phyloP scores from a whole-genome alignment of 2,888 invertebrate species.

The Mesorhabditis sp. region DNA sequence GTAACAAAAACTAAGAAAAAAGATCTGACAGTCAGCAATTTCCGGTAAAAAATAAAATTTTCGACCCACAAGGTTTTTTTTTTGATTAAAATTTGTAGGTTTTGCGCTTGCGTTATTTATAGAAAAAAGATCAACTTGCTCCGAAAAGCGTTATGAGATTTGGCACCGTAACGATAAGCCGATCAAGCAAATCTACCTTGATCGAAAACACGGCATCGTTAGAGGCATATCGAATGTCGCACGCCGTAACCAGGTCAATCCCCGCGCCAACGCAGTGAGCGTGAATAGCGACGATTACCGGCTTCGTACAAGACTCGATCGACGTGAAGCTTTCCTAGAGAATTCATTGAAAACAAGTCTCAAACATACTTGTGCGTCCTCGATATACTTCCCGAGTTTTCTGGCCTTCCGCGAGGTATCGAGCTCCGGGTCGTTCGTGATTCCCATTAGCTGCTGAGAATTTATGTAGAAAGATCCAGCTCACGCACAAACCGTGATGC shows the following conservation, averaged over 20 bases:
- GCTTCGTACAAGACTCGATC: constrained; percentile 73
- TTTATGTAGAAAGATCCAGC: neutral
- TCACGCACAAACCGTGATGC: constrained; percentile 17
- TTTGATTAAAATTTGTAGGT: no score
- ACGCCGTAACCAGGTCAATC: constrained; percentile 79
- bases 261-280: constrained; percentile 87
- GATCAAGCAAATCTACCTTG: constrained; percentile 65
- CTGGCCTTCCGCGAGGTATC: constrained; percentile 36
- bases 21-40: no score
- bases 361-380: constrained; percentile 25
- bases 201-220: constrained; percentile 85
- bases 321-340: neutral
- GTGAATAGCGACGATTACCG: constrained; percentile 83
- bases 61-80: no score
- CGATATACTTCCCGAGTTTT: constrained; percentile 22
- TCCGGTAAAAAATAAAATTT: no score
- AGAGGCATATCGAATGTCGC: constrained; percentile 86
- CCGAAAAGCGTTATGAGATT: no score
- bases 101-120: no score
- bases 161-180: no score
- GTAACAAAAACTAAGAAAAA: no score
- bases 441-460: constrained; percentile 24
- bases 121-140: no score
- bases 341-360: neutral
- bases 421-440: constrained; percentile 26